Evolutionary conservation across 2,888 invertebrate genomes (phyloP), one percentile per base, ranked within the genome.

Genomic region (Neoascia interrupta): DNA sequence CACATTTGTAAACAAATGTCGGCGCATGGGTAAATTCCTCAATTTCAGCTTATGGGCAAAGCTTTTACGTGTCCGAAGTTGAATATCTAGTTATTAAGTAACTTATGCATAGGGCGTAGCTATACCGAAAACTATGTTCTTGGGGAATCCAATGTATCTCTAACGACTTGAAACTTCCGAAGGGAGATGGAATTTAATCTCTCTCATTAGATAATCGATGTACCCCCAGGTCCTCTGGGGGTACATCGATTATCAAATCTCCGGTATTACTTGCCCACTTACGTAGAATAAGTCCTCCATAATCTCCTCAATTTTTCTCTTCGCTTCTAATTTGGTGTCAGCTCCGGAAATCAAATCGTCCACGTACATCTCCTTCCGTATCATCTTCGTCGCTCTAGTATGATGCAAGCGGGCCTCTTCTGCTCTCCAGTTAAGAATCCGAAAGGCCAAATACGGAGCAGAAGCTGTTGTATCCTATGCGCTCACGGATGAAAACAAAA

Each of bases 141-240:
- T 36, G 1, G 13, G 13, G 6, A 13, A 36, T n/a, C 69, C 69
- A 75, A 16, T 56, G 63, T 2, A 61, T 68, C 5, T 49, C 54
- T 18, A 75, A 31, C 1, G 68, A 36, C 18, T 63, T 49, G 23
- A 21, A 4, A 4, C 13, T 3, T 45, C 43, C 4, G 13, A 10
- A 6, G 43, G 43, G 5, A 21, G 6, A 2, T 11, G 8, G 18
- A 45, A 21, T 1, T 21, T 18, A 2, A 15, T 3, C 5, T 45
- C 43, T n/a, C n/a, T n/a, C n/a, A n/a, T n/a, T n/a, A n/a, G n/a
- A n/a, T n/a, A n/a, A n/a, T n/a, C n/a, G n/a, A n/a, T n/a, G n/a
- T n/a, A n/a, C n/a, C n/a, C n/a, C n/a, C 10, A 4, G 23, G 5
- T 45, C 43, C 0, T 45, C 5, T 3, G 5, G 1, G 1, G 43